phyloP scores from a whole-genome alignment of 1,140 invertebrate genomes.

The Anoplophora glabripennis region DNA sequence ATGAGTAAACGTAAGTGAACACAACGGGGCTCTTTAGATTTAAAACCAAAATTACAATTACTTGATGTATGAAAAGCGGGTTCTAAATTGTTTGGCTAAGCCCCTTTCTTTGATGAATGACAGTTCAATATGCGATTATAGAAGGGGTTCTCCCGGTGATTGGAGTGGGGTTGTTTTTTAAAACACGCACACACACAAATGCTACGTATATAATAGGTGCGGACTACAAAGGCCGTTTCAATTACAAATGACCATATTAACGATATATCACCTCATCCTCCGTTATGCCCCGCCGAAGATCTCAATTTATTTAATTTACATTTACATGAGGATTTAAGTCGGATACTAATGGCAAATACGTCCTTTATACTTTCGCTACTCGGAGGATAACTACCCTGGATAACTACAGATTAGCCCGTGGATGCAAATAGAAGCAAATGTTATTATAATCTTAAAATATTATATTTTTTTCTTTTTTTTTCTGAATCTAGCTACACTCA shows the following conservation, averaged over 20 bases:
- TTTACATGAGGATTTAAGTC: constrained; percentile 17
- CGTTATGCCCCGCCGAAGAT: constrained; percentile 8
- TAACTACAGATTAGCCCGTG: too few species aligned
- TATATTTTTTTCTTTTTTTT: too few species aligned
- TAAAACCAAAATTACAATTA: constrained; percentile 30
- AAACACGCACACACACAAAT: constrained; percentile 23
- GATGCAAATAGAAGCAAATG: too few species aligned
- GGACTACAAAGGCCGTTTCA: constrained; percentile 30
- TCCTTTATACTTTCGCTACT: too few species aligned
- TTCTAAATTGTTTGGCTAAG: constrained; percentile 27
- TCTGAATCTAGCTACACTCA: too few species aligned
- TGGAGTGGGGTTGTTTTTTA: constrained; percentile 19
- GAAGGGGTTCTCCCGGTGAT: constrained; percentile 21
- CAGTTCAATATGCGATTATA: constrained; percentile 34
- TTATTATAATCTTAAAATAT: too few species aligned
- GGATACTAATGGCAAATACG: neutral
- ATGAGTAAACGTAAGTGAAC: constrained; percentile 1
- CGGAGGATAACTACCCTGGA: too few species aligned
- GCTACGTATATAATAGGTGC: constrained; percentile 16
- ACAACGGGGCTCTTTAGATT: constrained; percentile 17
- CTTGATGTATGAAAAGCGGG: constrained; percentile 27
- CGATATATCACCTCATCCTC: constrained; percentile 26
- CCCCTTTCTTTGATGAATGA: constrained; percentile 29
- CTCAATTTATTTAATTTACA: constrained; percentile 19
- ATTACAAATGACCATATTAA: constrained; percentile 35